Base-by-base conservation (phyloP, 2,797 vertebrate genomes). In the Lepidocolaptes lacrymiger region DNA sequence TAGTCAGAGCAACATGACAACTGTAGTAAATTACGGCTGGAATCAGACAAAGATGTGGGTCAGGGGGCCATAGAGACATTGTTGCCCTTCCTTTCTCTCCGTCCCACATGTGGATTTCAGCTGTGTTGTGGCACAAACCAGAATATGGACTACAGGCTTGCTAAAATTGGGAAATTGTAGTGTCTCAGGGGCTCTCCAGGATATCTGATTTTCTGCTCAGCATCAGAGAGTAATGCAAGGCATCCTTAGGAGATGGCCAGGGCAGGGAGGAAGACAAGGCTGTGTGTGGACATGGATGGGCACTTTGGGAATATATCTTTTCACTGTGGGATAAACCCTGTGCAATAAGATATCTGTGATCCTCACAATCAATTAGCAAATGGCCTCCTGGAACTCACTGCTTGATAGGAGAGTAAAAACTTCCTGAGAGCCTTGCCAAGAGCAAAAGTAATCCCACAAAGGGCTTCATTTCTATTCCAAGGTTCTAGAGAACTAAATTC, bases 301-400 rank as follows among this genome's bases (percentile, higher is more conserved):
- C 26, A 41, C 41, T 59, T 55, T 10, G 51, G 76, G 62, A 41
- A 59, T 58, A 5, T 7, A 58, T 26, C 41, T 61, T 61, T 84
- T 48, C 63, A 48, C 22, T 0, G 0, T 28, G 26, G 41, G 48
- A 30, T 69, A 54, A 90, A 63, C 1, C 7, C 39, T 41, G 1
- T 0, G 0, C 32, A 36, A 3, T 22, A 9, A 36, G 32, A 10
- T 88, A 51, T 4, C n/a, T 63, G 32, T 23, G 8, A 9, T 41
- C 52, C 74, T 86, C 26, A 2, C 12, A 27, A 48, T 48, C 55
- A 41, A 43, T 67, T 71, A 48, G 17, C 27, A 12, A 61, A 52
- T 1, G 4, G 17, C 12, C 23, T 87, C 28, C 64, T 91, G 32
- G 74, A 75, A 49, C 52, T 26, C 23, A 24, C 19, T 16, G 24